A percentile compares a stretch with the other conserved stretches of the same genome.
These are phyloP conservation scores for Parazoanthus swiftii DNA, from an alignment of 92 coral and sea anemone species.

Conservation along the genomic window DNA sequence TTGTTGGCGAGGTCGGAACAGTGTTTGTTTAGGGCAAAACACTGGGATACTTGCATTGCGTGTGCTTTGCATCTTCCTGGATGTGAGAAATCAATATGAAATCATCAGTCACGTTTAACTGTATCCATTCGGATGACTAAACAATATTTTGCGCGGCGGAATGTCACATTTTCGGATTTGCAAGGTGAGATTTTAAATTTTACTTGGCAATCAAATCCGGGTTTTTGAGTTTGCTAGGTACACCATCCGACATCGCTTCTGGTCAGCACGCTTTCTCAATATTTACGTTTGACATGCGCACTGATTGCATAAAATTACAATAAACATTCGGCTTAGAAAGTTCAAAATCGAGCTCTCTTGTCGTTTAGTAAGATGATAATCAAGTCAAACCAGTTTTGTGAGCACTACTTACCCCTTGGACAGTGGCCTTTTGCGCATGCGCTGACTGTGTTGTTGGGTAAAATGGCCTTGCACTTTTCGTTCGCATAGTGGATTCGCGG, in stretches of 20 bases:
- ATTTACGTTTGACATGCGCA: no score
- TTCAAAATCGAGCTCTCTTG: no score
- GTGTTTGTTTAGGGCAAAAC: slow-evolving; percentile 28
- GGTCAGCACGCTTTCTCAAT: no score
- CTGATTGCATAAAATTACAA: no score
- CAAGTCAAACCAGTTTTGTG: neutral
- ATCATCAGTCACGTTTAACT: neutral
- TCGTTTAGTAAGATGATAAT: neutral
- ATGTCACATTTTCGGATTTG: no score
- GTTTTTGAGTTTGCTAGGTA: no score
- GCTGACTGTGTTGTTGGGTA: slow-evolving; percentile 10
- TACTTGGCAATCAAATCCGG: no score
- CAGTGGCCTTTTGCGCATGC: slow-evolving; percentile 20
- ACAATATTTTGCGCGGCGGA: no score
- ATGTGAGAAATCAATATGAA: neutral
- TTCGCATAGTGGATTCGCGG: slow-evolving; percentile 25
- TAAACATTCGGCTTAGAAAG: no score
- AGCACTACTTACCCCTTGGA: slow-evolving; percentile 15
- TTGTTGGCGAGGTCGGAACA: slow-evolving; percentile 16
- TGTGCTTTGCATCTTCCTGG: slow-evolving; percentile 25
- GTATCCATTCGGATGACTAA: no score
- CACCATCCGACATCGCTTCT: no score
- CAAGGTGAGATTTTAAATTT: no score
- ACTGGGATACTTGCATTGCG: slow-evolving; percentile 18
- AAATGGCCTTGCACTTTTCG: neutral